Conservation (phyloP, 2,797 vertebrate genomes). For the Sebastes wilsoni region DNA sequence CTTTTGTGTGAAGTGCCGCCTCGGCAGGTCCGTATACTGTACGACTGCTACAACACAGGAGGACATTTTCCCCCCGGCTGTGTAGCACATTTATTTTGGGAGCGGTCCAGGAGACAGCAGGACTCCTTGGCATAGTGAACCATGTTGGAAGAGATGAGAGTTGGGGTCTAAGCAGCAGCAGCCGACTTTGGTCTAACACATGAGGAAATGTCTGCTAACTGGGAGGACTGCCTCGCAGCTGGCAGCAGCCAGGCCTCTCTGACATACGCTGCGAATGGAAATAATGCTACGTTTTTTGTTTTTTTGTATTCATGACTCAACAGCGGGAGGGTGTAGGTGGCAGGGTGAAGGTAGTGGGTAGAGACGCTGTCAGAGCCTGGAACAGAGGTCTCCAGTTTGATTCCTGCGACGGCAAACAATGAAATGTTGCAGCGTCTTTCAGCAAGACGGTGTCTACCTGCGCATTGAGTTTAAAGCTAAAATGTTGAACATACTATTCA, state of each 20-base stretch:
- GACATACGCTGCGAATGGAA: constrained; percentile 64
- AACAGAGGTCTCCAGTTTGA: constrained; percentile 13
- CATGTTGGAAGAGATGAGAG: constrained; percentile 64
- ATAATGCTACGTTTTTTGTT: constrained; percentile 43
- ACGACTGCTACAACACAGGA: constrained; percentile 57
- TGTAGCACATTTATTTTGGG: constrained; percentile 77
- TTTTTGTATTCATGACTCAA: constrained; percentile 35
- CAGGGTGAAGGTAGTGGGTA: constrained; percentile 8
- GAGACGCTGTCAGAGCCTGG: background rate
- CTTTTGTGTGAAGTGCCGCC: constrained; percentile 57
- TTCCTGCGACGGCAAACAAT: background rate
- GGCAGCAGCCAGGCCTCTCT: constrained; percentile 43
- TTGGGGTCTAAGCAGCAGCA: constrained; percentile 58
- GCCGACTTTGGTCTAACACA: constrained; percentile 64
- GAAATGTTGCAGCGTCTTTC: background rate
- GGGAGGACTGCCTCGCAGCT: constrained; percentile 52
- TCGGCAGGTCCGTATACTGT: constrained; percentile 38
- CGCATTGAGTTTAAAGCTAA: background rate
- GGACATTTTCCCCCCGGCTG: constrained; percentile 65
- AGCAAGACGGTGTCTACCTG: background rate
- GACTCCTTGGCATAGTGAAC: constrained; percentile 68
- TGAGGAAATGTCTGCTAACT: constrained; percentile 79
- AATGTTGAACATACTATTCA: background rate
- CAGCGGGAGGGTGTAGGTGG: constrained; percentile 42
- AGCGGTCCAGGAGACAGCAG: constrained; percentile 76